Base-by-base conservation (phyloP, 2,888 invertebrate species). In the Pristionchus fissidentatus region DNA sequence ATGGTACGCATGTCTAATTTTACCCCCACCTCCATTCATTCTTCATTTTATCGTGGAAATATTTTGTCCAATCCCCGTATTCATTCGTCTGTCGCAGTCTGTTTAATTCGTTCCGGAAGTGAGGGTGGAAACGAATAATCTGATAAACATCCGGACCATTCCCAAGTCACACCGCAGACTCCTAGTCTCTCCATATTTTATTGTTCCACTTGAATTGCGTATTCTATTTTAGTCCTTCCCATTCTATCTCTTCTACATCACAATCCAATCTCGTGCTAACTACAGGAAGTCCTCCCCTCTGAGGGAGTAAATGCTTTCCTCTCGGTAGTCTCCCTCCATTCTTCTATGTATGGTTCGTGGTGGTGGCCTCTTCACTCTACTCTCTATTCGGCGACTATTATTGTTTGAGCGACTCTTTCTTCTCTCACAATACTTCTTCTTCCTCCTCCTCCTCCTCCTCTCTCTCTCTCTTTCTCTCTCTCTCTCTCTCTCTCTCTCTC, bases 391-490 rank as follows among this genome's bases (percentile, higher is more conserved):
- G 3, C 57, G 57, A 57, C 57, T 57, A 57, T 57, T 57, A 57
- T 57, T 57, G 57, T 57, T 57, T 26, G 57, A 57, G 57, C 57
- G 57, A 57, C n/a, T n/a, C n/a, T n/a, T n/a, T n/a, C 29, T n/a
- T 8, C 57, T 26, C 22, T 57, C 22, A 10, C 22, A 57, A 29
- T 57, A 57, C 29, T 57, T 57, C 66, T 4, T 29, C 66, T 66
- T 66, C 26, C 41, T 35, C 7, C 41, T n/a, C 29, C 1, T 26
- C 26, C 29, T 57, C 10, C 57, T 29, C 1, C 7, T 22, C 29
- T 26, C 26, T 22, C 8, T n/a, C 7, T 19, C 26, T 57, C 57
- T 55, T 55, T 10, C 22, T n/a, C 10, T 1, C 57, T 26, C 29
- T 7, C 22, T 57, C 26, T 15, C 10, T 35, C 60, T 62, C 1